Evolutionary conservation across 2,797 vertebrate species (phyloP), one percentile per base, ranked within the genome.

Genomic region (Pyrrhura leucotis): DNA sequence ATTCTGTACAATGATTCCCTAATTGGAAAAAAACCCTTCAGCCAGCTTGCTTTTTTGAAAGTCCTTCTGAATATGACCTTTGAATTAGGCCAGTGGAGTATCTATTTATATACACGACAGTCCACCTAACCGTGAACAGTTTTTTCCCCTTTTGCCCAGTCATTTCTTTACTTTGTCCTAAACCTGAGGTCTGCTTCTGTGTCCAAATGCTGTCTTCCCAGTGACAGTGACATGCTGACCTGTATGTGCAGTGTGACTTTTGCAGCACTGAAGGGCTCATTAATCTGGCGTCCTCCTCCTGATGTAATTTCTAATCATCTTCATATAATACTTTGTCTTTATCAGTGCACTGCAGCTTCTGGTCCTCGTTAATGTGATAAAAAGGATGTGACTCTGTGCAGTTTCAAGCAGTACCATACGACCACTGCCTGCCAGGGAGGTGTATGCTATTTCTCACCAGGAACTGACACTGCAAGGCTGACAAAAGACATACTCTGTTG

Each of bases 301-400:
- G 72, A 51, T 0, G 9, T 69, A 5, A 56, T 91, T 79, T 51
- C 65, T 56, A 48, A 44, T 88, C 76, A 61, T 47, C 78, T 74
- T 10, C 33, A 1, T 14, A 2, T 19, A 39, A 18, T 26, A 25
- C 65, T 90, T 67, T 54, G 28, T 88, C 78, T 62, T 25, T 2
- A n/a, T 61, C 71, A 66, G 35, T 68, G 31, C 45, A 4, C 14
- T 7, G 91, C 74, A 83, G 72, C 82, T 83, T 20, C 67, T 75
- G 81, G 14, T 67, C 66, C 56, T 25, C 7, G 58, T 39, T 89
- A 87, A 91, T 85, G 67, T 73, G 54, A 91, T 94, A 8, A 69
- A 26, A 29, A 47, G 31, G 67, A 50, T 69, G 66, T 40, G 74
- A 75, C 39, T 67, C 45, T 33, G 5, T 44, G 75, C 58, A 7